phyloP scores from a whole-genome alignment of 2,888 invertebrate species.

The Marasmarcha lunaedactyla region DNA sequence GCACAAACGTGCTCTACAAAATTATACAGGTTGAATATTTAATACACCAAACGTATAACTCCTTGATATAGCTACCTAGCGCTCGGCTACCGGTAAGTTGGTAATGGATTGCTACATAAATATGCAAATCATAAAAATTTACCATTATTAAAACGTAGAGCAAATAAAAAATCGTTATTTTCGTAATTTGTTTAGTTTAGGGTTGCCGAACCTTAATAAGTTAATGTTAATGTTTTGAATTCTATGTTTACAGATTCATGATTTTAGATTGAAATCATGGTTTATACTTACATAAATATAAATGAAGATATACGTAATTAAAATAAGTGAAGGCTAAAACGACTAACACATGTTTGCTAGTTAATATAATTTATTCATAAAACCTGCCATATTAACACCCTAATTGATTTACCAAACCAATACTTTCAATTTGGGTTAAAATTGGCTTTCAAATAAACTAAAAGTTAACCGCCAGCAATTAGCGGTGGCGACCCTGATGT shows the following conservation, averaged over 20 bases:
- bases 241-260: too few relatives aligned
- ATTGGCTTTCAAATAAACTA: constrained; percentile 24
- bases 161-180: constrained; percentile 38
- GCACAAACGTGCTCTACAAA: too few relatives aligned
- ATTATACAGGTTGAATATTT: too few relatives aligned
- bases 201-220: constrained; percentile 20
- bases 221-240: constrained; percentile 26
- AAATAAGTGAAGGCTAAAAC: too few relatives aligned
- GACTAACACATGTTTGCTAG: too few relatives aligned
- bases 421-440: constrained; percentile 14
- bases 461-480: constrained; percentile 50
- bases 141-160: constrained; percentile 42
- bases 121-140: constrained; percentile 49
- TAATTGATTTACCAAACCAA: constrained; percentile 11
- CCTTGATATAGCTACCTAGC: too few relatives aligned
- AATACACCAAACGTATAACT: too few relatives aligned
- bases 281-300: too few relatives aligned
- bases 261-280: too few relatives aligned
- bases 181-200: constrained; percentile 23
- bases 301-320: too few relatives aligned
- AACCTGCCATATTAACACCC: too few relatives aligned
- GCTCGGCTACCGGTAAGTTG: constrained; percentile 1
- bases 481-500: constrained; percentile 55
- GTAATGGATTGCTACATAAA: constrained; percentile 41
- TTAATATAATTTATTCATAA: too few relatives aligned